A percentile compares a stretch with the other conserved stretches of the same genome.
Conservation (phyloP, 2,113 vertebrate genomes). For the Cepphus grylle region DNA sequence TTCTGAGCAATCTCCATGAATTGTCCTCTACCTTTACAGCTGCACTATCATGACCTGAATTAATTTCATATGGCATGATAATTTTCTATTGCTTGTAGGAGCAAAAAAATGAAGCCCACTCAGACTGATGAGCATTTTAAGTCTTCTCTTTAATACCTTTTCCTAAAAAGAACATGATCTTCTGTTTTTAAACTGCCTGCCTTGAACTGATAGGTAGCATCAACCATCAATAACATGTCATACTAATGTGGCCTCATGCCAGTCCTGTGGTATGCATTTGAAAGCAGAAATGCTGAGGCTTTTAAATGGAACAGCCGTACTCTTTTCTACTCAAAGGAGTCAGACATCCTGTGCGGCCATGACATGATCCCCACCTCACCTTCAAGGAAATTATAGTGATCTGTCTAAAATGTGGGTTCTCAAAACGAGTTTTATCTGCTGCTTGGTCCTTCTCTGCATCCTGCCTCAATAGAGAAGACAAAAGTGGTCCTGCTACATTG, state of each 20-base stretch:
- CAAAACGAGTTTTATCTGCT: neutral
- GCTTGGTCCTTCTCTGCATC: neutral
- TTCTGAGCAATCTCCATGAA: neutral
- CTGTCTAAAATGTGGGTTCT: neutral
- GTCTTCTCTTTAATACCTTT: neutral
- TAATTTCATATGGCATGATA: neutral
- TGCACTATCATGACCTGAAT: neutral
- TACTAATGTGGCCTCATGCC: neutral
- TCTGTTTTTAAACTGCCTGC: neutral
- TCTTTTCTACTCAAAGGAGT: neutral
- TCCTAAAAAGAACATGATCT: neutral
- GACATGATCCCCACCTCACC: neutral
- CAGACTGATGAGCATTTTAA: neutral
- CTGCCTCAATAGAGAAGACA: neutral
- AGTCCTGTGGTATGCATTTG: neutral
- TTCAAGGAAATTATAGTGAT: neutral
- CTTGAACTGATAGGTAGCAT: neutral
- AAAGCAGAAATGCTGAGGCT: neutral
- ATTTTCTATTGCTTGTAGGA: neutral
- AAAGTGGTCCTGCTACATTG: neutral
- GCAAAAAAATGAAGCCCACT: neutral
- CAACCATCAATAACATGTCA: neutral
- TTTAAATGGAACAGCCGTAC: neutral
- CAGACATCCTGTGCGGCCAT: neutral
- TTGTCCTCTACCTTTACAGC: neutral